A percentile compares a stretch with the other conserved stretches of the same genome.
These are phyloP conservation scores for Antheraea mylitta DNA, from an alignment of 1,140 invertebrate genomes.

Conservation along the genomic window DNA sequence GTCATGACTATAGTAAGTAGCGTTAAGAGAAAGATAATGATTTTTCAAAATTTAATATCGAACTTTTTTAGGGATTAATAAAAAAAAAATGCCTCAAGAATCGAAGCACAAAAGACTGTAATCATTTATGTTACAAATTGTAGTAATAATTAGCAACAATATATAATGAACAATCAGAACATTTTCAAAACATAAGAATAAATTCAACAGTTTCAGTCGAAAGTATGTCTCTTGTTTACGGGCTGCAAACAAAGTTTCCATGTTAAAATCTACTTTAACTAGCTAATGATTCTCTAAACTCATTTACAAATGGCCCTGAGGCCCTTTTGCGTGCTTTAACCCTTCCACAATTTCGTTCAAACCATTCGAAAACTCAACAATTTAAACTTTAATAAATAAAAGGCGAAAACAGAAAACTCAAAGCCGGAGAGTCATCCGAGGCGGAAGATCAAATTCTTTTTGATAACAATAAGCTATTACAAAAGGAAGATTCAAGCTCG, in stretches of 20 bases:
- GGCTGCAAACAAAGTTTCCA: not conserved
- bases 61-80: too few relatives aligned
- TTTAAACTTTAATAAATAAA: constrained; percentile 10
- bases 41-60: too few relatives aligned
- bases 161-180: too few relatives aligned
- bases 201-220: too few relatives aligned
- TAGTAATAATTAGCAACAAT: too few relatives aligned
- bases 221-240: not conserved
- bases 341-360: not conserved
- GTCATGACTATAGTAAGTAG: too few relatives aligned
- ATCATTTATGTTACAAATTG: too few relatives aligned
- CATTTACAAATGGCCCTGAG: not conserved
- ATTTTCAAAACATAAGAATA: too few relatives aligned
- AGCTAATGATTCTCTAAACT: not conserved
- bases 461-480: constrained; percentile 12
- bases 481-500: constrained; percentile 1
- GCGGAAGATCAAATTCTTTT: constrained; percentile 12
- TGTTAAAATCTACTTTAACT: not conserved
- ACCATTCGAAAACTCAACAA: not conserved
- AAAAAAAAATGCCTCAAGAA: too few relatives aligned
- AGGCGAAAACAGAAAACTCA: constrained; percentile 4
- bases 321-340: not conserved
- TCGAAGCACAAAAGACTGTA: too few relatives aligned
- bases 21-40: too few relatives aligned
- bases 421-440: constrained; percentile 4